These are phyloP conservation scores for Drosophila lacertosa DNA, from an alignment of 1,140 invertebrate genomes.

Conservation along the genomic window DNA sequence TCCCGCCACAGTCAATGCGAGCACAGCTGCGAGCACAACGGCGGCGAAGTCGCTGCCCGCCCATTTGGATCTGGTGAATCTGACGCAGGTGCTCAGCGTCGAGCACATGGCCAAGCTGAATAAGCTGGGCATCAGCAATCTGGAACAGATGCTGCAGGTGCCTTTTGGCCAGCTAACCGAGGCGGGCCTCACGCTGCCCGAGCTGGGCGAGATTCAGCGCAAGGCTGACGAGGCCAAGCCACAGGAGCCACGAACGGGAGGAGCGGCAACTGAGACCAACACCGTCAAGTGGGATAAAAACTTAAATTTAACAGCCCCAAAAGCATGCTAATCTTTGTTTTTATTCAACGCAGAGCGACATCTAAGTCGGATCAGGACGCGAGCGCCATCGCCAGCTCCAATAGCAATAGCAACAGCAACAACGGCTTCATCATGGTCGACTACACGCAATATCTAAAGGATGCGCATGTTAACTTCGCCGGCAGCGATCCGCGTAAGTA, in stretches of 20 bases:
- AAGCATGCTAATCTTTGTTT: too few relatives aligned
- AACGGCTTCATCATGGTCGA: conserved; percentile 75
- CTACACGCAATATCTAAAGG: conserved; percentile 83
- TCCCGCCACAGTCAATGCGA: neutral
- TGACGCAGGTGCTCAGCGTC: conserved; percentile 85
- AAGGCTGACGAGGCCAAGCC: conserved; percentile 83
- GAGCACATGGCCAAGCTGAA: conserved; percentile 86
- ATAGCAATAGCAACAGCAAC: conserved; percentile 74
- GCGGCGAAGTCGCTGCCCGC: conserved; percentile 34
- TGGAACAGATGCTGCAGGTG: conserved; percentile 86
- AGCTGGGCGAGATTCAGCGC: conserved; percentile 87
- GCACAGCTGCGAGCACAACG: conserved; percentile 4
- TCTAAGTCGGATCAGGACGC: conserved; percentile 49
- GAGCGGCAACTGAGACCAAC: neutral
- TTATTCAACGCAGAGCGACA: neutral
- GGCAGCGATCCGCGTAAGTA: conserved; percentile 71
- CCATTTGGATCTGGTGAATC: conserved; percentile 86
- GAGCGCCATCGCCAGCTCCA: conserved; percentile 25
- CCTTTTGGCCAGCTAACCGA: conserved; percentile 86
- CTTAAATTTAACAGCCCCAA: too few relatives aligned
- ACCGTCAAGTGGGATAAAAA: neutral
- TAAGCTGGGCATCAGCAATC: conserved; percentile 86
- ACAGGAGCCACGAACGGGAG: neutral
- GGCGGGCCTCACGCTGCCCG: conserved; percentile 85
- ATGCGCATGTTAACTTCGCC: conserved; percentile 72